A percentile compares a stretch with the other conserved stretches of the same genome.
phyloP scores from a whole-genome alignment of 2,113 vertebrate species.

The Monopterus albus region DNA sequence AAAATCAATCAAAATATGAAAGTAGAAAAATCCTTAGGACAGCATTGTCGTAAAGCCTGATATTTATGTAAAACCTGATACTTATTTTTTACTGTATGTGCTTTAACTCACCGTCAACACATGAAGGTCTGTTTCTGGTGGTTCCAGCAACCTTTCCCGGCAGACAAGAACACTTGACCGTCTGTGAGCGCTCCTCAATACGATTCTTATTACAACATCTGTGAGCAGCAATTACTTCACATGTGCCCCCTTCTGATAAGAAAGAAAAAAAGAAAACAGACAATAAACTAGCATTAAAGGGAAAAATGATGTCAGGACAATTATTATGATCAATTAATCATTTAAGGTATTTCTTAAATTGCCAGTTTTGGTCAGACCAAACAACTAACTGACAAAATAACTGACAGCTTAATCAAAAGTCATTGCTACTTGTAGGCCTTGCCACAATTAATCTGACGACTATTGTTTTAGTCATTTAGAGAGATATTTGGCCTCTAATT shows the following conservation, averaged over 20 bases:
- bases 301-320: no score
- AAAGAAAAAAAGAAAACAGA: constrained; percentile 2
- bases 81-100: neutral
- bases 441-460: no score
- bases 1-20: constrained; percentile 17
- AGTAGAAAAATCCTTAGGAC: no score
- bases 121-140: constrained; percentile 86
- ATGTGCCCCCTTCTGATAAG: constrained; percentile 84
- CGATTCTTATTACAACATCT: constrained; percentile 88
- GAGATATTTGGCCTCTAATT: no score
- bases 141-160: constrained; percentile 88
- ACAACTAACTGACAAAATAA: no score
- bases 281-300: constrained; percentile 14
- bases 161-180: constrained; percentile 88
- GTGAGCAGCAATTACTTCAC: constrained; percentile 86
- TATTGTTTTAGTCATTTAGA: neutral
- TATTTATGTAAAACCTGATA: neutral
- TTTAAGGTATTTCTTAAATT: no score
- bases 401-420: no score
- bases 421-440: no score
- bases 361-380: no score
- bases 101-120: constrained; percentile 83
- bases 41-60: neutral
- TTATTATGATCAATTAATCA: no score
- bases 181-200: constrained; percentile 88